Evolutionary conservation across 2,797 vertebrate species (phyloP), one percentile per base, ranked within the genome.

Genomic region (Taeniopygia guttata): DNA sequence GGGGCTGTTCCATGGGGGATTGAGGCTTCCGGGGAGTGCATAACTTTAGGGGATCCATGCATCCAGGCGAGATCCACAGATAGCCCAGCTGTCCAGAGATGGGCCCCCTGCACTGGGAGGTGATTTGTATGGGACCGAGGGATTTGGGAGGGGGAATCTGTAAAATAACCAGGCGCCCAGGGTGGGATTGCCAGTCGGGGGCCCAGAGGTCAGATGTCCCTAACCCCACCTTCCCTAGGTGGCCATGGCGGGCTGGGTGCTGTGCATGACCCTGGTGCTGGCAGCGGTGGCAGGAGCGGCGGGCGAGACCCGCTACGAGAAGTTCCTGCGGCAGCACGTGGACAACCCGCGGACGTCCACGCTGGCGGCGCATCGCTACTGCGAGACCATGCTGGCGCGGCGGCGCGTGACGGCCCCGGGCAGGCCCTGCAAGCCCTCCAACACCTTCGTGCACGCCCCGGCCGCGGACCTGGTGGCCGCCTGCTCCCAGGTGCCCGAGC

Each of bases 261-360:
- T 96, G 2, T 89, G 77, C 30, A 0, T 10, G 36, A 63, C 21
- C 4, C 29, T 96, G 73, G 27, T 82, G 92, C 93, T 96, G 90
- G 66, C 73, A 4, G 64, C 8, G 0, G 62, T 92, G 66, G 16
- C 80, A 2, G 95, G 67, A 32, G 81, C 7, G 0, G 22, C 0
- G 48, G 19, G 43, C 0, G 94, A 96, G 94, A 90, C 7, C 16
- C 94, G 95, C 84, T 95, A 93, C 0, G 27, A 82, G 2, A 96
- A 96, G 73, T 96, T 95, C 86, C 89, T 95, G 80, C 90, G 96
- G 84, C 96, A 96, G 86, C 96, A 96, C 0, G 86, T 95, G 77
- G 95, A 96, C 70, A 0, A 73, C 36, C 86, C 95, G 0, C 74
- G 1, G 40, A 90, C 88, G 0, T 0, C 58, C 2, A 5, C 1